Evolutionary conservation across 2,113 vertebrate species (phyloP).

Genomic region (Pelobates fuscus): DNA sequence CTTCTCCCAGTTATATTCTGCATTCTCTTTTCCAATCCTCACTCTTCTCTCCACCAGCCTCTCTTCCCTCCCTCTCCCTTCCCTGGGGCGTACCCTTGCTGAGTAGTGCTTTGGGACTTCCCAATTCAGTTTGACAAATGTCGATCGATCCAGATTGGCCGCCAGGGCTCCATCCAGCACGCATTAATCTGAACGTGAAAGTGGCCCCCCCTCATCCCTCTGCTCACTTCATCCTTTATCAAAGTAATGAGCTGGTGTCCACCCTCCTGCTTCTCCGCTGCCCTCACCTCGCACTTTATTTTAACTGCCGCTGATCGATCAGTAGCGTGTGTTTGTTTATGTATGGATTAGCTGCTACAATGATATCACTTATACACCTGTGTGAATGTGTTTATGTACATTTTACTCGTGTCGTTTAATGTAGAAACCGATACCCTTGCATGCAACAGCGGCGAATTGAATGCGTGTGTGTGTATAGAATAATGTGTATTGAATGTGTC

Average conservation of each 20-base stretch:
- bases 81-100: not conserved
- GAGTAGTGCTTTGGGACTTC: constrained; percentile 36
- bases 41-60: not conserved
- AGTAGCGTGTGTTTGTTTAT: constrained; percentile 31
- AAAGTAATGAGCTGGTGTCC: constrained; percentile 21
- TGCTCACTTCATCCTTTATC: constrained; percentile 36
- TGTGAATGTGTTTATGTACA: not conserved
- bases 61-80: not conserved
- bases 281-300: constrained; percentile 47
- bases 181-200: constrained; percentile 36
- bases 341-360: constrained; percentile 46
- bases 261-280: constrained; percentile 14
- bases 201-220: constrained; percentile 27
- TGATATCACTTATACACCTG: constrained; percentile 46
- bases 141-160: constrained; percentile 46
- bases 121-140: constrained; percentile 48
- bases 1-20: no score
- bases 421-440: not conserved
- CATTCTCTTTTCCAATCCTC: not conserved
- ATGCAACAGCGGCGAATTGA: no score
- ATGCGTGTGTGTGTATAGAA: no score
- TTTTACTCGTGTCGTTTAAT: not conserved
- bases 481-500: no score
- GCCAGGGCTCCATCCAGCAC: constrained; percentile 43
- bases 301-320: constrained; percentile 45